Evolutionary conservation across 2,888 invertebrate species (phyloP).

Genomic region (Lithophane socia): DNA sequence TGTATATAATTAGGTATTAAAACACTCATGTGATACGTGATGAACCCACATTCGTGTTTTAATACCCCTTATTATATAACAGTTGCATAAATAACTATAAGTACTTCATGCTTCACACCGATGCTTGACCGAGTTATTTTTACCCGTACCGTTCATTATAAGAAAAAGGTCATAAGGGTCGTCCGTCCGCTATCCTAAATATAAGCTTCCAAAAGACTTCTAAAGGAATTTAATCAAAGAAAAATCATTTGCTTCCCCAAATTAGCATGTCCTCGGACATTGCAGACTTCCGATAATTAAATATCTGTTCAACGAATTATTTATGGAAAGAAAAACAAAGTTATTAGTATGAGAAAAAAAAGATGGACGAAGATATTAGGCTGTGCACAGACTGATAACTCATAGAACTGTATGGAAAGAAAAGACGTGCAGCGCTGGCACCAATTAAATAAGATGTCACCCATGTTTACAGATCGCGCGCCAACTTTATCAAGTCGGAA

Average conservation of each 20-base stretch:
- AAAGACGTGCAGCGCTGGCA: neutral
- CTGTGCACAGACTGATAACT: no score
- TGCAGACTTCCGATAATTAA: neutral
- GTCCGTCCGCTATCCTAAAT: neutral
- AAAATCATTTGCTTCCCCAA: slow-evolving; percentile 6
- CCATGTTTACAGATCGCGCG: neutral
- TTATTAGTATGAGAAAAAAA: no score
- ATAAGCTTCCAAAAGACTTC: neutral
- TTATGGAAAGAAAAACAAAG: neutral
- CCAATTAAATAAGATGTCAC: neutral
- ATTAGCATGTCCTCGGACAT: neutral
- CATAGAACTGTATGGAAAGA: no score
- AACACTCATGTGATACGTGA: no score
- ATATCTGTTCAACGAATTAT: neutral
- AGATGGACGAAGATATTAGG: no score
- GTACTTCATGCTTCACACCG: no score
- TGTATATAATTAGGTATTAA: no score
- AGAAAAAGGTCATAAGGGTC: slow-evolving; percentile 11
- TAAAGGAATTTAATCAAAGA: slow-evolving; percentile 20
- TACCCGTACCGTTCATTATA: neutral
- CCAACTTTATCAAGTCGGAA: neutral
- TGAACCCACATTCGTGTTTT: no score
- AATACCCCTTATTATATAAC: no score
- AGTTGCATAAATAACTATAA: no score
- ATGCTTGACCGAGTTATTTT: neutral